These are phyloP conservation scores for Macrophya alboannulata DNA, from an alignment of 2,888 invertebrate genomes.

Conservation along the genomic window DNA sequence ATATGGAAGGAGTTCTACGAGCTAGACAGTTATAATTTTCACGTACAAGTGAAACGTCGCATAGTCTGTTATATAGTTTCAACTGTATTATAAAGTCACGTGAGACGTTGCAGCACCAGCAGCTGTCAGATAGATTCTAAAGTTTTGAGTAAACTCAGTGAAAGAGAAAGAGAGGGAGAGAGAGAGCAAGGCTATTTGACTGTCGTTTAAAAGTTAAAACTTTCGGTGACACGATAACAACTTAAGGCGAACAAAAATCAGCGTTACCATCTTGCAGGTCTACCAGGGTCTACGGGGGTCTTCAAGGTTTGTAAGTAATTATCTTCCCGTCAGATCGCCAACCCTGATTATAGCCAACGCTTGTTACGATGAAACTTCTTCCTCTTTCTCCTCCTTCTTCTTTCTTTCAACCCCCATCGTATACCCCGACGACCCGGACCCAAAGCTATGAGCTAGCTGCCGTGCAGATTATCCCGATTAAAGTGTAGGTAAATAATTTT, in stretches of 20 bases:
- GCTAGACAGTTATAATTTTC: not conserved
- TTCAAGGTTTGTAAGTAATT: slow-evolving; percentile 50
- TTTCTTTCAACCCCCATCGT: not conserved
- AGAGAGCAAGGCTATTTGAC: slow-evolving; percentile 36
- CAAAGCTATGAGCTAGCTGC: not conserved
- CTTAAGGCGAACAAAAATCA: slow-evolving; percentile 44
- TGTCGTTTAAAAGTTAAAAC: slow-evolving; percentile 53
- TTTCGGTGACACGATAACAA: slow-evolving; percentile 46
- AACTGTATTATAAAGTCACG: slow-evolving; percentile 38
- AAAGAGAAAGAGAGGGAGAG: not conserved
- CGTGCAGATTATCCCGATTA: not conserved
- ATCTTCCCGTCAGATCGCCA: slow-evolving; percentile 49
- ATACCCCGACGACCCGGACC: not conserved
- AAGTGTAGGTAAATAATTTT: not conserved
- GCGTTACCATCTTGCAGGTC: slow-evolving; percentile 27
- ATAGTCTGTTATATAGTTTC: slow-evolving; percentile 10
- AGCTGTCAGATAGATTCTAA: slow-evolving; percentile 39
- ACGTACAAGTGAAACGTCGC: not conserved
- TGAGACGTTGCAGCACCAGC: slow-evolving; percentile 43
- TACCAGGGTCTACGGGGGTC: not conserved
- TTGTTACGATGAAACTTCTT: slow-evolving; percentile 39
- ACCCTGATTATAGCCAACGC: slow-evolving; percentile 38
- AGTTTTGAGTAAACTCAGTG: slow-evolving; percentile 18
- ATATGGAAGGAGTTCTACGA: not conserved
- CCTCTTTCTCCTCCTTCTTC: not conserved